Evolutionary conservation across 2,888 invertebrate genomes (phyloP), one percentile per base, ranked within the genome.

Genomic region (Pyrochroa serraticornis): DNA sequence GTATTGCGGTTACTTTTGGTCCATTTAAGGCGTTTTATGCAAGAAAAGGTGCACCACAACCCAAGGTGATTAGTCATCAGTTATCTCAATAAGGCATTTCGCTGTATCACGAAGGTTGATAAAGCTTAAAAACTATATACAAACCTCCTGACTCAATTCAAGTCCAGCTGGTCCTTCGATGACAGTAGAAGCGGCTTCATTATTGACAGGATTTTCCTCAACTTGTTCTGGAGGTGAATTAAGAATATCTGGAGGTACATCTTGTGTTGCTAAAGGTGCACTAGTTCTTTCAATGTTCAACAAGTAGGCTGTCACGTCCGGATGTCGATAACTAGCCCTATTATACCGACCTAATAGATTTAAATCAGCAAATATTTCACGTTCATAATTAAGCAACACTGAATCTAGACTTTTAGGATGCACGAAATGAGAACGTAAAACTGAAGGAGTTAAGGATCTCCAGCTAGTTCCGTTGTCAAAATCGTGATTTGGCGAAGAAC

Each of bases 391-490:
- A 6, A 89, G 78, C 52, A 90, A 77, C 48, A 89, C 82, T 46
- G 87, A 86, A 76, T 90, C 90, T 45, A 89, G 74, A 53, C 85
- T 89, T 72, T 91, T 91, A 0, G 90, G 90, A 68, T 90, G 89
- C 30, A 89, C 82, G 70, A 81, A 86, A 53, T 85, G 81, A 1
- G 87, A 85, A 50, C 87, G 79, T 31, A 88, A 82, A 31, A 86
- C 73, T 6, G 82, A 80, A 38, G 83, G 76, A 46, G 84, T 82
- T 55, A 87, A 85, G 0, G 82, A 77, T 31, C 87, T 83, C 87
- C 88, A 88, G 65, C 87, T 87, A 0, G 88, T 87, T 13, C 89
- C 88, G 79, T 87, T 88, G 42, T 86, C 84, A 49, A 86, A 82
- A 65, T 87, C 83, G 52, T 81, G 68, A 59, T 74, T 71, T 56